Evolutionary conservation across 2,888 invertebrate species (phyloP).

Genomic region (Tachina lurida): DNA sequence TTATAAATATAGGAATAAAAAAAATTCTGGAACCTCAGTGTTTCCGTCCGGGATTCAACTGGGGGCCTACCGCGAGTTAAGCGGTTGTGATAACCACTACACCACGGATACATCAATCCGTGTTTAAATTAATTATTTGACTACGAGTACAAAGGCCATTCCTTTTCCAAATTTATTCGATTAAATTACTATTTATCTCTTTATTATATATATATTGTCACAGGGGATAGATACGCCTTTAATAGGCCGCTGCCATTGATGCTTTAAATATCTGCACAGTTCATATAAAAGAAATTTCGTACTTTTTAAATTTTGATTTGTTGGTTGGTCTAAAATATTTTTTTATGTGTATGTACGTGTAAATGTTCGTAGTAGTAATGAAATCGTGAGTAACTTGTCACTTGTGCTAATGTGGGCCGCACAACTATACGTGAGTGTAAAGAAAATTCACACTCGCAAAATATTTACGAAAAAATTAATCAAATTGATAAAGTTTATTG

Average conservation of each 20-base stretch:
- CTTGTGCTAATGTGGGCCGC: not conserved
- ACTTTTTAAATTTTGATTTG: conserved; percentile 37
- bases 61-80: conserved; percentile 84
- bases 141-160: too few species aligned
- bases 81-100: conserved; percentile 84
- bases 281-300: not conserved
- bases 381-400: not conserved
- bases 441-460: too few species aligned
- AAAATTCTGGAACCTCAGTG: conserved; percentile 67
- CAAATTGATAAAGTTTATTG: too few species aligned
- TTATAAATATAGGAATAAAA: conserved; percentile 22
- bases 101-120: conserved; percentile 80
- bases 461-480: too few species aligned
- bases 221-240: conserved; percentile 12
- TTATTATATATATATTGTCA: not conserved
- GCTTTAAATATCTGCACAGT: conserved; percentile 18
- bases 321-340: conserved; percentile 16
- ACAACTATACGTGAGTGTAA: too few species aligned
- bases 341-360: too few species aligned
- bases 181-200: not conserved
- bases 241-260: not conserved
- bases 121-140: not conserved
- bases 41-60: conserved; percentile 83
- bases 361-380: too few species aligned
- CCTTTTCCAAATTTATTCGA: too few species aligned